Conservation (phyloP, 2,888 invertebrate species). For the Cosmia trapezina region DNA sequence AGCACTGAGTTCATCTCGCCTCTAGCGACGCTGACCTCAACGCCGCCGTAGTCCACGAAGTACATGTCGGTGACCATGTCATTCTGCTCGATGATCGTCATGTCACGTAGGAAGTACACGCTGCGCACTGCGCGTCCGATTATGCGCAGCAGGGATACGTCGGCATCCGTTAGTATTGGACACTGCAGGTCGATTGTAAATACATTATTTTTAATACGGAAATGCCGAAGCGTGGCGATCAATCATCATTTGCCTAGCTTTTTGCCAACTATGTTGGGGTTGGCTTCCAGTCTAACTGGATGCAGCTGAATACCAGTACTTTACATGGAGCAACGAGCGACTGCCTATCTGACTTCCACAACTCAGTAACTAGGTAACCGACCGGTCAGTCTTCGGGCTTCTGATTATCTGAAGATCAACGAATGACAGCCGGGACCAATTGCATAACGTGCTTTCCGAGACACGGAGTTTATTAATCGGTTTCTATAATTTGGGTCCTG, state of each 20-base stretch:
- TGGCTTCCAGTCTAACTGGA: background rate
- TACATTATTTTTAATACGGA: background rate
- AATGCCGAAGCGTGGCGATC: no score
- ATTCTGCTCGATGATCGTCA: constrained; percentile 73
- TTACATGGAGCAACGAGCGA: background rate
- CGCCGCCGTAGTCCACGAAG: constrained; percentile 79
- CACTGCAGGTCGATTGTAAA: constrained; percentile 71
- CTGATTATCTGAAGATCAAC: background rate
- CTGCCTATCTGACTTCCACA: background rate
- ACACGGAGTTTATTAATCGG: background rate
- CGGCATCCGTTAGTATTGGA: constrained; percentile 77
- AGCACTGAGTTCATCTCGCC: constrained; percentile 46
- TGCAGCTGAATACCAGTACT: background rate
- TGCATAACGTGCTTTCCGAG: background rate
- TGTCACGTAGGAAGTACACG: constrained; percentile 77
- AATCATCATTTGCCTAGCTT: background rate
- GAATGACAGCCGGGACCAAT: background rate
- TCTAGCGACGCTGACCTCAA: constrained; percentile 65
- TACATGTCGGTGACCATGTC: constrained; percentile 80
- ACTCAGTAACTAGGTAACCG: background rate
- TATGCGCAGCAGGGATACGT: constrained; percentile 79
- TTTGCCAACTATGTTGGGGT: background rate
- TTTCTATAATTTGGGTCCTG: background rate
- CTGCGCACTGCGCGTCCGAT: constrained; percentile 80
- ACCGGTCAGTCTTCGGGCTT: background rate